Percentiles rank a stretch among this genome's conserved stretches.
Conservation (phyloP, 2,113 vertebrate species). For the Tetrax tetrax region DNA sequence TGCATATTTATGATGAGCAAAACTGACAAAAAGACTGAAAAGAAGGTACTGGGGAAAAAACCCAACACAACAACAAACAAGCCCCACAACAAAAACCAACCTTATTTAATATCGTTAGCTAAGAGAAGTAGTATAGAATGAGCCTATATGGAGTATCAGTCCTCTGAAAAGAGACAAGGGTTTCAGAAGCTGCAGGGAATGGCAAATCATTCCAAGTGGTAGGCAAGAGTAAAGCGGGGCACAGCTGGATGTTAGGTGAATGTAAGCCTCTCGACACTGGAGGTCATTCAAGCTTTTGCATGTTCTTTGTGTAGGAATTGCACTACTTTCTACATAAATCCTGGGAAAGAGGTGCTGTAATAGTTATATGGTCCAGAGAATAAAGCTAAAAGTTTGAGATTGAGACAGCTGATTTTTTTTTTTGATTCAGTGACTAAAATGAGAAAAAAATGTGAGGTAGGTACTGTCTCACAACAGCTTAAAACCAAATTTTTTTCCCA, state of each 20-base stretch:
- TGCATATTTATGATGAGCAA: background rate
- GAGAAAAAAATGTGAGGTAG: background rate
- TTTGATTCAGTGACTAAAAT: background rate
- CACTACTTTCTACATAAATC: background rate
- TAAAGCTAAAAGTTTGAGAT: background rate
- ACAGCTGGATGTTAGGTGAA: background rate
- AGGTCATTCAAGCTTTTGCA: background rate
- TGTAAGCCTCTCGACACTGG: background rate
- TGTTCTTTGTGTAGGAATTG: background rate
- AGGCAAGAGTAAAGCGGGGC: background rate
- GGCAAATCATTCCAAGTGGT: background rate
- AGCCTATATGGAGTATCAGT: background rate
- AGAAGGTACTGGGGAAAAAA: background rate
- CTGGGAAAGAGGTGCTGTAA: background rate
- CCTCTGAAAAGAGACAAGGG: background rate
- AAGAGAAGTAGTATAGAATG: background rate
- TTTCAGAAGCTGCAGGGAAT: background rate
- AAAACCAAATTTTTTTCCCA: background rate
- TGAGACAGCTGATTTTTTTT: background rate
- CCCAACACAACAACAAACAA: background rate
- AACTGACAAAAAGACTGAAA: background rate
- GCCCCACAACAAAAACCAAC: accelerated
- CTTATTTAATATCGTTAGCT: background rate
- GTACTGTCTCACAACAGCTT: background rate
- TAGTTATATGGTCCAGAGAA: background rate